Percentiles rank a stretch among this genome's conserved stretches.
Conservation (phyloP, 1,140 invertebrate genomes). For the Cydia amplana region DNA sequence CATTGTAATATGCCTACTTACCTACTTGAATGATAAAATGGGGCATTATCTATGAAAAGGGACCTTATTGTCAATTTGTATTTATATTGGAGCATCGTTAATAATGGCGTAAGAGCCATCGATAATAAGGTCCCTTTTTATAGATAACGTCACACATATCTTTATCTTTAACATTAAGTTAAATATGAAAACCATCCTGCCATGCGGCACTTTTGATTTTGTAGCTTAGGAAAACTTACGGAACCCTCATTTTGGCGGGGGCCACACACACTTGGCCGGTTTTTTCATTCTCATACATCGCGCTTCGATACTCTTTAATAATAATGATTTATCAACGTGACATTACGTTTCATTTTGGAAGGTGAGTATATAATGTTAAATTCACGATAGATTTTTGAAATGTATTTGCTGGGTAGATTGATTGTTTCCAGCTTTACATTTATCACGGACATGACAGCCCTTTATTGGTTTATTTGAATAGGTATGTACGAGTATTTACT, state of each 20-base stretch:
- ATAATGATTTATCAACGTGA: conserved; percentile 8
- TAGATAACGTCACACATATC: no score
- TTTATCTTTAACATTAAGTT: no score
- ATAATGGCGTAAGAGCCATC: no score
- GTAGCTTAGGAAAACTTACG: background rate
- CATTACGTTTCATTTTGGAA: background rate
- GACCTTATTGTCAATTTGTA: no score
- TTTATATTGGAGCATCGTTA: no score
- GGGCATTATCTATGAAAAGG: no score
- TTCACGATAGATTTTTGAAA: background rate
- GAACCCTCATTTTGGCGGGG: background rate
- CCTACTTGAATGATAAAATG: no score
- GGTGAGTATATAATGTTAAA: background rate
- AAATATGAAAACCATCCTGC: no score
- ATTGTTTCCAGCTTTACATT: background rate
- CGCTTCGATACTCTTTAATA: background rate
- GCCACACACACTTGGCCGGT: background rate
- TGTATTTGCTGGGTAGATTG: background rate
- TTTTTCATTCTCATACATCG: background rate
- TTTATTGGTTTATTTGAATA: background rate
- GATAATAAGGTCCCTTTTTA: no score
- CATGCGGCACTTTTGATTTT: no score
- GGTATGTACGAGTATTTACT: background rate
- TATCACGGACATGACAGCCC: conserved; percentile 4
- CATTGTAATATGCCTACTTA: no score